These are phyloP conservation scores for Diadophis punctatus DNA, from an alignment of 2,113 vertebrate genomes.

Conservation along the genomic window DNA sequence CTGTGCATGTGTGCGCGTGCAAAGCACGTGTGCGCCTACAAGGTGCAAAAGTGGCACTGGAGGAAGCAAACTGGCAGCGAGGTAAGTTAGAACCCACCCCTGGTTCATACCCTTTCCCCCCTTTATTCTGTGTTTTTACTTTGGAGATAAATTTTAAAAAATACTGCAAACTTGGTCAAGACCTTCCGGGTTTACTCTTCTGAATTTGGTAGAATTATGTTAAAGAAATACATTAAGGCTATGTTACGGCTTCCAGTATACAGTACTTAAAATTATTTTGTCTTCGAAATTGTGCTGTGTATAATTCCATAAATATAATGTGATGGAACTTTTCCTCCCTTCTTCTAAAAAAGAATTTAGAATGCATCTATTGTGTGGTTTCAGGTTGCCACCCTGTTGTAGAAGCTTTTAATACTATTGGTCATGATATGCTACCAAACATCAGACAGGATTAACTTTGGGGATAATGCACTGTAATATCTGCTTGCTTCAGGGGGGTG, in stretches of 20 bases:
- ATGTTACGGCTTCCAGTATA: neutral
- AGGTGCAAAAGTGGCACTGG: too few species aligned
- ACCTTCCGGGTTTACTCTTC: neutral
- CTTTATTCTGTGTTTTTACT: neutral
- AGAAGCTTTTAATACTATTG: neutral
- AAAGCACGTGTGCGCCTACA: too few species aligned
- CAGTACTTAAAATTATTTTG: neutral
- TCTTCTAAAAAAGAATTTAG: neutral
- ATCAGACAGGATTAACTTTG: neutral
- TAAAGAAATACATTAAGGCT: neutral
- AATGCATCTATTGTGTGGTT: neutral
- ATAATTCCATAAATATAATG: neutral
- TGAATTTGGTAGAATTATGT: neutral
- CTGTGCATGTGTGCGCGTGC: too few species aligned
- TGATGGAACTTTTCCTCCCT: neutral
- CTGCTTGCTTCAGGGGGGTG: neutral
- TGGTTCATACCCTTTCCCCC: too few species aligned
- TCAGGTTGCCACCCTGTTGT: neutral
- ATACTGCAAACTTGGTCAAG: neutral
- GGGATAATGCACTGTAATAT: neutral
- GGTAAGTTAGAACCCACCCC: too few species aligned
- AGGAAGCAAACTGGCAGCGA: too few species aligned
- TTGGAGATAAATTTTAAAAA: neutral
- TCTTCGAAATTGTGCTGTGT: neutral
- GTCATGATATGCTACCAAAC: neutral